Base-by-base conservation (phyloP, 2,113 vertebrate genomes). In the Orientallactaga bullata region DNA sequence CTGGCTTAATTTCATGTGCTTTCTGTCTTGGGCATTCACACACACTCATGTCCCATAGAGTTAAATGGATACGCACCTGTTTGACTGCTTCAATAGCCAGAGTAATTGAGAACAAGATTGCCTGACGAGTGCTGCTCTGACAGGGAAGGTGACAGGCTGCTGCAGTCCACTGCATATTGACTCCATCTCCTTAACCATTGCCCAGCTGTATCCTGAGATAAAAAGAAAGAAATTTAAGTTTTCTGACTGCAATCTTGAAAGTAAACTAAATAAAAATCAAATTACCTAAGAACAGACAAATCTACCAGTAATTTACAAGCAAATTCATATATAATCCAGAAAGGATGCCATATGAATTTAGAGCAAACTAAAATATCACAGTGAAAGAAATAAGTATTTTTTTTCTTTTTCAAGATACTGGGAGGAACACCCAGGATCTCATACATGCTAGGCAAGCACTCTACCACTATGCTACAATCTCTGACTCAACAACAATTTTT, bases 121-220 rank as follows among this genome's bases (percentile, higher is more conserved):
- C 37, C 96, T 97, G 61, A 99, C 95, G 11, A 99, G 97, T 1
- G 98, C 98, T 21, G 98, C 99, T 90, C 99, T 98, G 5, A 99
- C 99, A 65, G 99, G 99, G 95, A 99, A 99, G 3, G 99, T 99
- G 79, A 99, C 97, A 0, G 98, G 98, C 93, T 99, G 98, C 65
- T 58, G 95, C 37, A 99, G 97, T 0, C 55, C 26, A 42, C n/a
- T 95, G 91, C 99, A 99, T 16, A 98, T 95, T 23, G 91, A 94
- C 90, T 99, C 98, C 99, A 99, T 99, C 95, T 97, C 97, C 72
- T 97, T 98, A 95, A 99, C 98, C 99, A 99, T 99, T 30, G 98
- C 96, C 99, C 99, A 99, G 74, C 97, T 99, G 96, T 99, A 99
- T 12, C 99, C 99, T 99, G 61, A 80, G 94, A 95, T 11, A 85